Evolutionary conservation across 2,888 invertebrate species (phyloP), one percentile per base, ranked within the genome.

Genomic region (Folsomia candida): DNA sequence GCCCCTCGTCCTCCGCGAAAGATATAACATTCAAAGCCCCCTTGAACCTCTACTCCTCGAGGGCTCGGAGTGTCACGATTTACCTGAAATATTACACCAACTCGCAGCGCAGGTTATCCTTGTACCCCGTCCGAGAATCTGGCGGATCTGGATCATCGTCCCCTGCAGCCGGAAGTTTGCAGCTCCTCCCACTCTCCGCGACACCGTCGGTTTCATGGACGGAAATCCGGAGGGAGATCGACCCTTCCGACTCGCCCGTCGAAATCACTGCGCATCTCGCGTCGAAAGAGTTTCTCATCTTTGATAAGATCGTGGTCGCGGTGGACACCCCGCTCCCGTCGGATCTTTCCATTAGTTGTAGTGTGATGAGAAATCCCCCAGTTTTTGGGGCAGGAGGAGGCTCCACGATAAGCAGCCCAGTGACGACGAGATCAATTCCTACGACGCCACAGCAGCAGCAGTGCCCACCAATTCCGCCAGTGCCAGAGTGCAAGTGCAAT

Each of bases 401-500:
- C n/a, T n/a, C n/a, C n/a, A n/a, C n/a, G n/a, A n/a, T n/a, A n/a
- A 62, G 27, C 4, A 28, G 28, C 11, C 62, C 62, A 9, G 9
- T 26, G 26, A 9, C 60, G 24, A 9, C 25, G 9, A 9, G 25
- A 60, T 64, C 64, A 58, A 25, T 58, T 9, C 29, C 47, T 22
- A 29, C 27, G 24, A 14, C 47, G 9, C 11, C 57, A 28, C 4
- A 4, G 6, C 25, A 14, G 11, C 9, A 54, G 28, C 27, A 66
- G 18, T 66, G 63, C 20, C 68, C 68, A 28, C 37, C 27, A 4
- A 1, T 64, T 22, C 58, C 69, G 4, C 3, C 2, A 20, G 25
- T 64, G 11, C 37, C 64, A 9, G 69, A 69, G 26, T 69, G 69
- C 58, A 69, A 64, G 58, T 69, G 69, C 57, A 69, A 69, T 25